Evolutionary conservation across 2,797 vertebrate species (phyloP).

Genomic region (Sarcoramphus papa): DNA sequence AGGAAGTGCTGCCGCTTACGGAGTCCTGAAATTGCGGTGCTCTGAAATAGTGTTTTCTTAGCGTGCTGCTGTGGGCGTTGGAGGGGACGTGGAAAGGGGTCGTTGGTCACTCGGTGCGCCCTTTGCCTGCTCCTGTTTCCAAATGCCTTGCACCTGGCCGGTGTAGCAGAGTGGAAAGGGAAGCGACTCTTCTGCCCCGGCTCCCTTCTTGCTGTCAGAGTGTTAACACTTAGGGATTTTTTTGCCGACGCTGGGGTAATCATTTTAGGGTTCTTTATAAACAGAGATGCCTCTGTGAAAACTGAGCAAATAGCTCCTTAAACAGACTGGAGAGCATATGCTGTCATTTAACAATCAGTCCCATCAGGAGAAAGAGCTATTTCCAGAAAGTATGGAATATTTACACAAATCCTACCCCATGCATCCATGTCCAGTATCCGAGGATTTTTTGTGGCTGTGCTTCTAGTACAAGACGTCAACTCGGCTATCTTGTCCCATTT

Average conservation of each 20-base stretch:
- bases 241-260: neutral
- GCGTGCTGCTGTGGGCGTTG: rapidly evolving
- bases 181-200: neutral
- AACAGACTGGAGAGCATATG: neutral
- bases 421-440: neutral
- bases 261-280: neutral
- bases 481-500: conserved; percentile 31
- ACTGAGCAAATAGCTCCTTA: neutral
- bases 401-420: neutral
- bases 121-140: neutral
- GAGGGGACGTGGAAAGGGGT: neutral
- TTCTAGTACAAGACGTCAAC: neutral
- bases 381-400: neutral
- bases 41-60: rapidly evolving
- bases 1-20: neutral
- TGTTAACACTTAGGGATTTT: neutral
- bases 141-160: neutral
- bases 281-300: neutral
- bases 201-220: neutral
- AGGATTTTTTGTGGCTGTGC: neutral
- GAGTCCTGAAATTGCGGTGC: neutral
- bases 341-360: neutral
- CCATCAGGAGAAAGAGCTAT: neutral
- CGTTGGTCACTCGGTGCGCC: rapidly evolving
- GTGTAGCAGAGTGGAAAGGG: neutral